A percentile compares a stretch with the other conserved stretches of the same genome.
These are phyloP conservation scores for Rhopalosiphum padi DNA, from an alignment of 1,140 invertebrate species.

Conservation along the genomic window DNA sequence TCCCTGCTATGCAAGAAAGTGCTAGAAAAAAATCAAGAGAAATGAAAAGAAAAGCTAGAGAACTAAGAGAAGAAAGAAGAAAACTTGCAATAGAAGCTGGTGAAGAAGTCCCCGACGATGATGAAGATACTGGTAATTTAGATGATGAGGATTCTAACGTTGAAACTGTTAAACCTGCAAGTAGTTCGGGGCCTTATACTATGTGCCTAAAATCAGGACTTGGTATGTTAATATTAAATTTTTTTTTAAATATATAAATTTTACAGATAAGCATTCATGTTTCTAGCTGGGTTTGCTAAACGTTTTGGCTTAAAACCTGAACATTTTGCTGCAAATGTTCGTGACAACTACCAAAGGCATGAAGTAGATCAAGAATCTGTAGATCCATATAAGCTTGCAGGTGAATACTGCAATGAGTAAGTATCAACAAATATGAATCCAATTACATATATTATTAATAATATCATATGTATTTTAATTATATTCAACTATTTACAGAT, in stretches of 20 bases:
- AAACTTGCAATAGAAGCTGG: slow-evolving; percentile 60
- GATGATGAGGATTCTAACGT: slow-evolving; percentile 66
- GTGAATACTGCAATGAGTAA: slow-evolving; percentile 68
- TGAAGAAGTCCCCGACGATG: slow-evolving; percentile 65
- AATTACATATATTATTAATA: background rate
- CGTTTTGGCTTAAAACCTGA: slow-evolving; percentile 95
- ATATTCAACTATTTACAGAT: slow-evolving; percentile 65
- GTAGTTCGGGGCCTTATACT: slow-evolving; percentile 84
- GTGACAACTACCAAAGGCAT: slow-evolving; percentile 96
- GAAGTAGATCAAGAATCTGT: slow-evolving; percentile 91
- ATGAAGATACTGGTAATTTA: slow-evolving; percentile 70
- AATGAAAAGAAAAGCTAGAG: slow-evolving; percentile 67
- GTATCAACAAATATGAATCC: slow-evolving; percentile 26
- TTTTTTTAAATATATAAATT: slow-evolving; percentile 25
- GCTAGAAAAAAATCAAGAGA: slow-evolving; percentile 68
- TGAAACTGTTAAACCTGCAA: slow-evolving; percentile 80
- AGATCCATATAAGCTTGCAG: slow-evolving; percentile 81
- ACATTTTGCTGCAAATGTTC: slow-evolving; percentile 95
- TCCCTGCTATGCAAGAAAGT: slow-evolving; percentile 61
- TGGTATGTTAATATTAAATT: slow-evolving; percentile 64
- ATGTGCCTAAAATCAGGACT: slow-evolving; percentile 85
- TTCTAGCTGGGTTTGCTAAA: slow-evolving; percentile 78
- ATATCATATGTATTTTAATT: background rate
- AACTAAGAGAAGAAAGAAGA: slow-evolving; percentile 67
- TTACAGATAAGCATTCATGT: background rate